These are phyloP conservation scores for Apamea epomidion DNA, from an alignment of 2,888 invertebrate species.

Conservation along the genomic window DNA sequence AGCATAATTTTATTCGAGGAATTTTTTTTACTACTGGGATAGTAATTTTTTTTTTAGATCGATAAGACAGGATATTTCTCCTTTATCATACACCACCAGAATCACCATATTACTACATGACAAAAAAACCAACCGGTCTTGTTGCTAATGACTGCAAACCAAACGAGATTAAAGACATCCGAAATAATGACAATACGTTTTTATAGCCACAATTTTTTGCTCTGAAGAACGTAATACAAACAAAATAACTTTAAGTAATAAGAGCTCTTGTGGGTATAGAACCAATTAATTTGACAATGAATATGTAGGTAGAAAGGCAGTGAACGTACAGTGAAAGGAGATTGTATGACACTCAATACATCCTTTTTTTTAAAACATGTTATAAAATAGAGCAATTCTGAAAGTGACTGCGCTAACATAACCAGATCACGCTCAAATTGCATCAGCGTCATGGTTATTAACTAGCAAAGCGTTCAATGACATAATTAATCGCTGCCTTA, in stretches of 20 bases:
- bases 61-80: neutral
- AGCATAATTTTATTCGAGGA: neutral
- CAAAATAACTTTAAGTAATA: slow-evolving; percentile 9
- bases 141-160: neutral
- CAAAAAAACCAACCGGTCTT: neutral
- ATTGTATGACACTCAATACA: slow-evolving; percentile 32
- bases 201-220: neutral
- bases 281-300: slow-evolving; percentile 46
- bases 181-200: slow-evolving; percentile 18
- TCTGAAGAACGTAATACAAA: neutral
- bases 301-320: slow-evolving; percentile 43
- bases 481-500: neutral
- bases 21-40: neutral
- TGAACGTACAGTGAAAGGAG: slow-evolving; percentile 62
- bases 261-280: slow-evolving; percentile 16
- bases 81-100: neutral
- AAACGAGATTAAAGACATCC: neutral
- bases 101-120: neutral
- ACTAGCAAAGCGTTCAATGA: neutral
- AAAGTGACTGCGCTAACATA: slow-evolving; percentile 23
- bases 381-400: slow-evolving; percentile 28
- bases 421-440: slow-evolving; percentile 3
- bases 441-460: neutral
- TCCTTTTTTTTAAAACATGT: slow-evolving; percentile 50
- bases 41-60: neutral